Conservation (phyloP, 1,140 invertebrate species). For the Meloidogyne exigua region DNA sequence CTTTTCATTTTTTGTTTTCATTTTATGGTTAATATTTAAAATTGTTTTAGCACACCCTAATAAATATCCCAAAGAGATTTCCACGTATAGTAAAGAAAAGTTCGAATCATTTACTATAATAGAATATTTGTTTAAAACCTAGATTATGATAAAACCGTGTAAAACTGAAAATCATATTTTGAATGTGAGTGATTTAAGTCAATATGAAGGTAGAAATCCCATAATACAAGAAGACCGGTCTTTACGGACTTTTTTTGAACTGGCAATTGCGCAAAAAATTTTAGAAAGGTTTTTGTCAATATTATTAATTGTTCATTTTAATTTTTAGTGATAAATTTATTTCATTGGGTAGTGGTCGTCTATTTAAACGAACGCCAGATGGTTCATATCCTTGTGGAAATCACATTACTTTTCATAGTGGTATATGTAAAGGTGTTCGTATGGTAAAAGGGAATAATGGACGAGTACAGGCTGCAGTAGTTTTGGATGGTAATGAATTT, state of each 20-base stretch:
- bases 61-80: no score
- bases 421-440: slow-evolving; percentile 35
- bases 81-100: no score
- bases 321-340: slow-evolving; percentile 35
- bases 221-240: slow-evolving; percentile 40
- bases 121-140: not conserved
- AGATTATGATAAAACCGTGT: not conserved
- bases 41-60: no score
- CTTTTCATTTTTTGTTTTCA: no score
- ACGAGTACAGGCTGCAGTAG: not conserved
- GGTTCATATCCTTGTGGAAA: slow-evolving; percentile 19
- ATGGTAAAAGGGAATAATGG: not conserved
- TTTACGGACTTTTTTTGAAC: slow-evolving; percentile 38
- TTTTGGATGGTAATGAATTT: not conserved
- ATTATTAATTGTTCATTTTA: slow-evolving; percentile 16
- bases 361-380: slow-evolving; percentile 28
- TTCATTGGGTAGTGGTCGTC: slow-evolving; percentile 29
- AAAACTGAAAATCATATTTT: not conserved
- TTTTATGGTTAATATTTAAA: no score
- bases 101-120: no score
- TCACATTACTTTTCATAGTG: slow-evolving; percentile 38
- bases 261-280: slow-evolving; percentile 30
- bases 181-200: not conserved
- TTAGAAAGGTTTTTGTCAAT: slow-evolving; percentile 24
- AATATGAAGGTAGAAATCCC: slow-evolving; percentile 6